These are phyloP conservation scores for Conchocele bisecta DNA, from an alignment of 2,888 invertebrate species.

Conservation along the genomic window DNA sequence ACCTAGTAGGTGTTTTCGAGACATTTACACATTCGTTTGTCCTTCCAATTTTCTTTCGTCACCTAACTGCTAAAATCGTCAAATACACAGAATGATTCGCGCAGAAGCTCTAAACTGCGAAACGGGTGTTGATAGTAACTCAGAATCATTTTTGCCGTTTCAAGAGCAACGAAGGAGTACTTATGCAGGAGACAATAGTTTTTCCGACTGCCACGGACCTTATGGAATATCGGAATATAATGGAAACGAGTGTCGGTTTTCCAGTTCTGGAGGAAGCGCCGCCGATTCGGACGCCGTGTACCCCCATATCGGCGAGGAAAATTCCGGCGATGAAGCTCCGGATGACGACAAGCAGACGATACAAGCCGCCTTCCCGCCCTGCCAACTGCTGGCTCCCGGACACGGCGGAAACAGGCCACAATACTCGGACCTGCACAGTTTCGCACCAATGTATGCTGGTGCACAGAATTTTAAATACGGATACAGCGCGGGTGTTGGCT, in stretches of 20 bases:
- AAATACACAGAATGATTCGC: constrained; percentile 51
- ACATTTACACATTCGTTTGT: constrained; percentile 52
- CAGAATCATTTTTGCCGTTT: constrained; percentile 46
- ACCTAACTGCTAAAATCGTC: constrained; percentile 37
- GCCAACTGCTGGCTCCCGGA: constrained; percentile 7
- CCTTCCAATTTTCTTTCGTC: constrained; percentile 16
- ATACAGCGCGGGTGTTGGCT: too few relatives aligned
- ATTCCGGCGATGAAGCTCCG: background rate
- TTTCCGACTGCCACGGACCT: background rate
- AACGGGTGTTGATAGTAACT: constrained; percentile 34
- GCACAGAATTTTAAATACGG: too few relatives aligned
- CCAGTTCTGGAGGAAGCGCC: constrained; percentile 13
- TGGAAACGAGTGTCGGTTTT: constrained; percentile 44
- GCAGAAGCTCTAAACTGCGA: constrained; percentile 51
- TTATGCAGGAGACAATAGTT: constrained; percentile 3
- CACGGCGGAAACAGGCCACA: background rate
- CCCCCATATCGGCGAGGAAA: constrained; percentile 31
- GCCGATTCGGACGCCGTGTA: constrained; percentile 28
- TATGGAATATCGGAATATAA: background rate
- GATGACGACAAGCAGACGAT: constrained; percentile 3
- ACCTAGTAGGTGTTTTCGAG: constrained; percentile 27
- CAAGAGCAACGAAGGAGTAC: constrained; percentile 29
- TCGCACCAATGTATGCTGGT: too few relatives aligned
- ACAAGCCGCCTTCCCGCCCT: constrained; percentile 15
- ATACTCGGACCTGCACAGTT: background rate